Evolutionary conservation across 2,113 vertebrate genomes (phyloP).

Genomic region (Actenoides hombroni): DNA sequence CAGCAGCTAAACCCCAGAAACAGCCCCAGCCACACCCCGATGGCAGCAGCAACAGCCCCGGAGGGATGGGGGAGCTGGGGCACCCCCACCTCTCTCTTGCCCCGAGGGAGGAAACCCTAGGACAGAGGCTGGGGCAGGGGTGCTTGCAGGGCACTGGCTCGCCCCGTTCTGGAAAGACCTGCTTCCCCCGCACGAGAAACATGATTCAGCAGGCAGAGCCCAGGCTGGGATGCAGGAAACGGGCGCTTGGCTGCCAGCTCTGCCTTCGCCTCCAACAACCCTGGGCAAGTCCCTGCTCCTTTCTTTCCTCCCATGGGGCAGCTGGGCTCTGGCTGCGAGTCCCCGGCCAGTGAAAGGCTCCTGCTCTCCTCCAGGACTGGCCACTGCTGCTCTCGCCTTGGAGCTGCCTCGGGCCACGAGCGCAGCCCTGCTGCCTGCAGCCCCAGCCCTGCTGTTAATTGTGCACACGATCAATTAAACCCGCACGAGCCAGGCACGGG

Average conservation of each 20-base stretch:
- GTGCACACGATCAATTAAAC: background rate
- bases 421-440: background rate
- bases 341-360: background rate
- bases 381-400: background rate
- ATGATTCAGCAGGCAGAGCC: background rate
- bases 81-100: background rate
- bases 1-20: background rate
- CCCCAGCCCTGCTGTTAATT: background rate
- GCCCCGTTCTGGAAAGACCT: background rate
- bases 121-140: background rate
- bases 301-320: accelerated
- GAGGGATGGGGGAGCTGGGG: accelerated
- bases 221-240: background rate
- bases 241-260: background rate
- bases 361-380: accelerated
- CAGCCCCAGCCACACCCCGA: background rate
- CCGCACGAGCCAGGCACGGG: background rate
- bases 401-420: background rate
- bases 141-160: background rate
- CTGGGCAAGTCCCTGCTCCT: background rate
- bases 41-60: accelerated
- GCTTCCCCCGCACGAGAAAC: background rate
- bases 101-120: background rate
- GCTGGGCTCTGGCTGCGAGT: background rate
- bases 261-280: accelerated